Conservation (phyloP, 1,140 invertebrate species). For the Drosophila sucinea region DNA sequence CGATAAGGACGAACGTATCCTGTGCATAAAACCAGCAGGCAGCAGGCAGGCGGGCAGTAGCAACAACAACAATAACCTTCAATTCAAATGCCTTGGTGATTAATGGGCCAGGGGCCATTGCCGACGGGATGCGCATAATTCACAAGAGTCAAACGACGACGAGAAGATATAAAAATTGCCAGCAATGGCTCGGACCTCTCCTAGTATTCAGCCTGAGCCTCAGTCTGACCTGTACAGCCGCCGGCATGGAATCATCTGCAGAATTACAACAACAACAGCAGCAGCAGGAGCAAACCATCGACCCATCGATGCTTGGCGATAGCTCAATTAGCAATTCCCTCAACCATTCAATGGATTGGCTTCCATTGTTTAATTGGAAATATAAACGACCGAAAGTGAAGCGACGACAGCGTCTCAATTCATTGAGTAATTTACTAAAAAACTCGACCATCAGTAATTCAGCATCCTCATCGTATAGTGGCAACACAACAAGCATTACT, state of each 20-base stretch:
- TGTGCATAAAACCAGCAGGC: constrained; percentile 60
- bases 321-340: constrained; percentile 36
- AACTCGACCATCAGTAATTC: constrained; percentile 24
- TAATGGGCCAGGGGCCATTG: constrained; percentile 75
- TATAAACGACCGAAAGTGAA: constrained; percentile 70
- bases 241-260: constrained; percentile 64
- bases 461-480: constrained; percentile 21
- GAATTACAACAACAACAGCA: constrained; percentile 44
- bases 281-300: constrained; percentile 24
- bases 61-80: constrained; percentile 15
- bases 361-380: constrained; percentile 51
- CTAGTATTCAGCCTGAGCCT: constrained; percentile 36
- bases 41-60: background rate
- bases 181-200: constrained; percentile 38
- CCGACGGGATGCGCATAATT: constrained; percentile 76
- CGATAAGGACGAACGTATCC: constrained; percentile 58
- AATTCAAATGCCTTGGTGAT: constrained; percentile 76
- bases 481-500: constrained; percentile 24
- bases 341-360: constrained; percentile 3
- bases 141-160: constrained; percentile 46
- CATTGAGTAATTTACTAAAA: constrained; percentile 65
- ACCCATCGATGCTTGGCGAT: constrained; percentile 19
- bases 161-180: constrained; percentile 11
- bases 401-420: constrained; percentile 67
- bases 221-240: constrained; percentile 46